A percentile compares a stretch with the other conserved stretches of the same genome.
phyloP scores from a whole-genome alignment of 2,797 vertebrate species.

The Urocyon cinereoargenteus region DNA sequence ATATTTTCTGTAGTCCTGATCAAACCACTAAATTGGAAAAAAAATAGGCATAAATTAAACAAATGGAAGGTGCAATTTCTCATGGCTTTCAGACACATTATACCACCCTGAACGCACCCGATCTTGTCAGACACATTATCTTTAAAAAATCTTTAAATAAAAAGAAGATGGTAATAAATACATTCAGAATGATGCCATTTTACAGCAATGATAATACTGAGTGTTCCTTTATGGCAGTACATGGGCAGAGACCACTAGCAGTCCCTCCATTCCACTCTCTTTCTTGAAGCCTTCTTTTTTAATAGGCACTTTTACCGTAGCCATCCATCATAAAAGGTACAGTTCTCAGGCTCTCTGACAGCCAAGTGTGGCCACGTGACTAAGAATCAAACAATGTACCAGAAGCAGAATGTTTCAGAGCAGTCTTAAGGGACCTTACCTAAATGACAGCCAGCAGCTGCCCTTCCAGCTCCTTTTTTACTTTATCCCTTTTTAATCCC shows the following conservation, averaged over 20 bases:
- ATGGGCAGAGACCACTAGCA: not conserved
- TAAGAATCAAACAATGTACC: not conserved
- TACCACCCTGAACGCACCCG: not conserved
- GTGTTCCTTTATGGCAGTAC: not conserved
- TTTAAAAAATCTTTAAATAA: conserved; percentile 1
- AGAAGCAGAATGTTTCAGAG: not conserved
- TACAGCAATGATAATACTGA: not conserved
- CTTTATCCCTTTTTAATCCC: not conserved
- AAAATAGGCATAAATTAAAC: not conserved
- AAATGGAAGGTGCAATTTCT: not conserved
- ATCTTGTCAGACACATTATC: not conserved
- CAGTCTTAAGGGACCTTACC: not conserved
- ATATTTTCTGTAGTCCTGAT: not conserved
- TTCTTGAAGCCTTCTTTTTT: not conserved
- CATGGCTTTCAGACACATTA: not conserved
- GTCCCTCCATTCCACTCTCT: not conserved
- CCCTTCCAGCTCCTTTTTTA: not conserved
- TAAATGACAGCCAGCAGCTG: not conserved
- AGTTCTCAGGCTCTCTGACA: conserved; percentile 9
- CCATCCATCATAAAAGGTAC: not conserved
- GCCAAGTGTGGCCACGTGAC: not conserved
- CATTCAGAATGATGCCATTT: not conserved
- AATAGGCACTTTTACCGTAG: not conserved
- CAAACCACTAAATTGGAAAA: conserved; percentile 25
- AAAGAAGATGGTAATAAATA: not conserved